A percentile compares a stretch with the other conserved stretches of the same genome.
Evolutionary conservation across 1,140 invertebrate genomes (phyloP).

Genomic region (Adoxophyes honmai): DNA sequence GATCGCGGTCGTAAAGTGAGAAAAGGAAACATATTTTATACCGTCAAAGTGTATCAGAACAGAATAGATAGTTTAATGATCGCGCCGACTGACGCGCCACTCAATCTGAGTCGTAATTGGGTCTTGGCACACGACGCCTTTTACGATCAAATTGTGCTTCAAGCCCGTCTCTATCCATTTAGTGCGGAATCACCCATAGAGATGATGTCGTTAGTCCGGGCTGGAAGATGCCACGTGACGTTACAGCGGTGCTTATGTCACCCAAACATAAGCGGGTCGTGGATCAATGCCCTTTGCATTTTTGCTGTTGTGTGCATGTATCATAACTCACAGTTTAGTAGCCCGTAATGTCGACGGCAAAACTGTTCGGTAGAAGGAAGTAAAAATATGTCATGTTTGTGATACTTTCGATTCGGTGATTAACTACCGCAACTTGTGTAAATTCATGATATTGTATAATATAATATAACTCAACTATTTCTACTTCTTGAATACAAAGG

Average conservation of each 20-base stretch:
- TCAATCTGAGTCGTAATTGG: constrained; percentile 38
- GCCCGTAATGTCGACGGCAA: no score
- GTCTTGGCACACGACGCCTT: constrained; percentile 32
- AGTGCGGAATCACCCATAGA: constrained; percentile 11
- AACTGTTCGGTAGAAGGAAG: no score
- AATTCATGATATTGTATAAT: no score
- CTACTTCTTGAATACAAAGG: no score
- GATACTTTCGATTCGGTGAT: no score
- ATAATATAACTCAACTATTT: no score
- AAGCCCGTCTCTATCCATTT: constrained; percentile 16
- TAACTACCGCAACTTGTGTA: no score
- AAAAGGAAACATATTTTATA: constrained; percentile 6
- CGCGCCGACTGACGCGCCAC: constrained; percentile 30
- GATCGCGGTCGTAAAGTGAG: constrained; percentile 2
- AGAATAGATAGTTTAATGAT: constrained; percentile 28
- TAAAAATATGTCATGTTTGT: no score
- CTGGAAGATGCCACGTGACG: neutral
- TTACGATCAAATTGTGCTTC: constrained; percentile 34
- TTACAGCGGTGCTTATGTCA: neutral
- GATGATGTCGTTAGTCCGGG: constrained; percentile 1
- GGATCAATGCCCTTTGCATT: no score
- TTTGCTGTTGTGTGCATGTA: no score
- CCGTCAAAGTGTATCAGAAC: constrained; percentile 12
- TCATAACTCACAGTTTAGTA: no score
- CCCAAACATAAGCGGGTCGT: no score